Base-by-base conservation (phyloP, 2,888 invertebrate species). In the Eupithecia subumbrata region DNA sequence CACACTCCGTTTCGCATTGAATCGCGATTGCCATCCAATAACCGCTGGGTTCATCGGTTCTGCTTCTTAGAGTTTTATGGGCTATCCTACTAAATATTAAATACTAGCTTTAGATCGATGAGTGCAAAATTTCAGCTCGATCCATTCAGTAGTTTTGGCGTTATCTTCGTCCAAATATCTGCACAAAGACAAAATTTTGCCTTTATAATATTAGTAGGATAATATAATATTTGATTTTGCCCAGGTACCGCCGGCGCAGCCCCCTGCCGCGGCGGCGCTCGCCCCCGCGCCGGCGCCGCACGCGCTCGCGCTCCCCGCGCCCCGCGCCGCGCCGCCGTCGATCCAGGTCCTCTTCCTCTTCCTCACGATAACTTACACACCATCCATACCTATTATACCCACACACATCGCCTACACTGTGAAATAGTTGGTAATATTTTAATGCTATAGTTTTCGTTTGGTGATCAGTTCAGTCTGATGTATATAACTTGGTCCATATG, bases 271-370 rank as follows among this genome's bases (percentile, higher is more conserved):
- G 96, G 5, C 95, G 96, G 45, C 95, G 92, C 92, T 87, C 95
- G 89, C 87, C 96, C 92, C 95, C 96, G 78, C 95, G 96, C 63
- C 94, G 96, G 74, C 95, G 96, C 76, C 95, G 96, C 87, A 89
- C 95, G 52, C 93, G 96, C 83, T 95, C 96, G 74, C 96, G 96
- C 76, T 95, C 96, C 25, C 95, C 96, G 81, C 95, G 96, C 83
- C 90, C 96, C 34, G 95, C 96, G 73, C 95, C 96, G 78, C 96
- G 96, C 84, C 96, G 96, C 84, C 96, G 96, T 86, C 96, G 96
- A 88, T 96, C 96, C 89, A 96, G 97, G 89, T 97, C 97, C 81
- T 97, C 97, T 85, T 97, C 97, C 78, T 97, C 97, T 90, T 97
- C 97, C 89, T 97, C 97, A 83, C 96, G 97, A 92, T 97, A 93